Evolutionary conservation across 64 coral and sea anemone species (phyloP).

Genomic region (Cladopsammia gracilis): DNA sequence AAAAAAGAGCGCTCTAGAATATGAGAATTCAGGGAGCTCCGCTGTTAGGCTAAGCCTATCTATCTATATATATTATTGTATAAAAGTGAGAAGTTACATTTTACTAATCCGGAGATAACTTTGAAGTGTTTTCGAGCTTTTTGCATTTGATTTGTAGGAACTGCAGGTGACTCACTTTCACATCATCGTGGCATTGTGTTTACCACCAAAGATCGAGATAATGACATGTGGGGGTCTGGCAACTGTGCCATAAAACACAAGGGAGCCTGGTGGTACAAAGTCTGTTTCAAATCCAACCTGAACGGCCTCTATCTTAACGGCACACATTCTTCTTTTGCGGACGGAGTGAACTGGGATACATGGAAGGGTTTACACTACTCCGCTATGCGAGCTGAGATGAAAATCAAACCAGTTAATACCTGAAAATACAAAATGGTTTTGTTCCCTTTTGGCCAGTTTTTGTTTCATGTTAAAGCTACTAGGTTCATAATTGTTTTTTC

Average conservation of each 20-base stretch:
- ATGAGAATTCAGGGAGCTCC: too few species aligned
- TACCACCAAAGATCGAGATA: background rate
- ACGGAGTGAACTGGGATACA: background rate
- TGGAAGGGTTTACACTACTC: background rate
- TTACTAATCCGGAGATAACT: too few species aligned
- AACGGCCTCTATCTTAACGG: background rate
- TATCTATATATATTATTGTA: too few species aligned
- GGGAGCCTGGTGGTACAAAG: background rate
- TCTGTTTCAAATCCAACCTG: background rate
- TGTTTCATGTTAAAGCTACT: too few species aligned
- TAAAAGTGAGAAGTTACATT: too few species aligned
- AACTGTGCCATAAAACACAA: background rate
- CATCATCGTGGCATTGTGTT: background rate
- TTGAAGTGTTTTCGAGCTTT: too few species aligned
- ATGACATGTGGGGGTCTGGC: background rate
- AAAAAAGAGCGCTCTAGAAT: too few species aligned
- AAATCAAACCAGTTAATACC: too few species aligned
- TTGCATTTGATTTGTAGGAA: conserved; percentile 11
- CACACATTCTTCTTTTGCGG: background rate
- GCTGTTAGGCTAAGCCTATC: too few species aligned
- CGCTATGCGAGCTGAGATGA: background rate
- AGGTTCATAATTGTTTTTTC: too few species aligned
- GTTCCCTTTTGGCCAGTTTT: too few species aligned
- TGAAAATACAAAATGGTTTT: too few species aligned
- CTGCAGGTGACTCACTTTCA: background rate